Evolutionary conservation across 2,113 vertebrate genomes (phyloP).

Genomic region (Lipophrys pholis): DNA sequence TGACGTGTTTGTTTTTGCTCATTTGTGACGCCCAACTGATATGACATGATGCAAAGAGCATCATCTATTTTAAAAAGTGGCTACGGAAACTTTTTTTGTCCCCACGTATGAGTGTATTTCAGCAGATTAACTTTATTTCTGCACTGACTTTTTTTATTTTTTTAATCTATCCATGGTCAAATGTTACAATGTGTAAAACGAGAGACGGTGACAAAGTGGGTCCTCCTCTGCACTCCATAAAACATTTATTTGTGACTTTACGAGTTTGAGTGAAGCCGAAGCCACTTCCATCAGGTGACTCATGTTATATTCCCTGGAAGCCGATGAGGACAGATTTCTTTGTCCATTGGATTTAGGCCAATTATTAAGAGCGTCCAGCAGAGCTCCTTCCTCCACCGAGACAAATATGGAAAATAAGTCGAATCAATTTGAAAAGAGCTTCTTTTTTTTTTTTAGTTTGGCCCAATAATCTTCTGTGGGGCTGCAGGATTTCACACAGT

Average conservation of each 20-base stretch:
- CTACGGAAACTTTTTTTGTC: too few species aligned
- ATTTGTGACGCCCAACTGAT: too few species aligned
- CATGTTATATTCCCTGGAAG: background rate
- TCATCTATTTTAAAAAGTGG: background rate
- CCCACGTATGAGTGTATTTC: too few species aligned
- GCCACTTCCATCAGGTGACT: background rate
- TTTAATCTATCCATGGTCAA: background rate
- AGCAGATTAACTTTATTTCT: too few species aligned
- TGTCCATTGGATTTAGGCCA: background rate
- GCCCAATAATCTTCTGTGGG: background rate
- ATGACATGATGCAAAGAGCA: background rate
- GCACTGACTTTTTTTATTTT: background rate
- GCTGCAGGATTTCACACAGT: too few species aligned
- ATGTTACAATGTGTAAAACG: too few species aligned
- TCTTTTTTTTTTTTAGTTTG: conserved; percentile 1
- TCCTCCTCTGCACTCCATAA: background rate
- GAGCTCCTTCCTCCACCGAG: background rate
- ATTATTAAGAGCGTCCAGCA: background rate
- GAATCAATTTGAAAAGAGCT: background rate
- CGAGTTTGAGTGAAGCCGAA: background rate
- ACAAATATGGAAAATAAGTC: conserved; percentile 4
- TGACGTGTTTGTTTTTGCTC: too few species aligned
- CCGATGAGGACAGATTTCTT: background rate
- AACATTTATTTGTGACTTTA: background rate
- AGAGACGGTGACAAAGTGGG: too few species aligned